phyloP scores from a whole-genome alignment of 2,888 invertebrate genomes.

The Dryococelus australis region DNA sequence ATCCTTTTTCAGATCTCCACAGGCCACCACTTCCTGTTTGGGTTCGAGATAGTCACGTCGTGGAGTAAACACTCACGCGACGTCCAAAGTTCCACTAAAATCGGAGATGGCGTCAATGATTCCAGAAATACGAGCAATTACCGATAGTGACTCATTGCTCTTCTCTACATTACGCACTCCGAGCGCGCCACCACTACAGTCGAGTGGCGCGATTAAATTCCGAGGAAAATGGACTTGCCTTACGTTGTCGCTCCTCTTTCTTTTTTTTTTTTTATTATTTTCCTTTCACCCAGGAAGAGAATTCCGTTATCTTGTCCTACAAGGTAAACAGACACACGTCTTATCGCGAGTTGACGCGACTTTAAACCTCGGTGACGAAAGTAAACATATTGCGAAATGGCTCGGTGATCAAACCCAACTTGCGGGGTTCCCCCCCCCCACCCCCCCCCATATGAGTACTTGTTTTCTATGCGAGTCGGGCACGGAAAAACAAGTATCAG shows the following conservation, averaged over 20 bases:
- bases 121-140: not conserved
- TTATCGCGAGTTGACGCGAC: not conserved
- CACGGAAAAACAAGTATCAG: too few relatives aligned
- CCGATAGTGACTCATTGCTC: too few relatives aligned
- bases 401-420: not conserved
- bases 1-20: not conserved
- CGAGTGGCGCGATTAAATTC: too few relatives aligned
- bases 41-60: not conserved
- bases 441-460: too few relatives aligned
- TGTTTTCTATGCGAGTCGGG: too few relatives aligned
- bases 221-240: too few relatives aligned
- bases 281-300: too few relatives aligned
- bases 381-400: not conserved
- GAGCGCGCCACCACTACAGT: too few relatives aligned
- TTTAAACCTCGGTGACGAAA: not conserved
- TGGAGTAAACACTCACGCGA: not conserved
- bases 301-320: too few relatives aligned
- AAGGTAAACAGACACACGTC: not conserved
- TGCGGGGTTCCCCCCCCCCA: not conserved
- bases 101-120: not conserved
- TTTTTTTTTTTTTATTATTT: too few relatives aligned
- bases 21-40: not conserved
- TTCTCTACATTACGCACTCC: too few relatives aligned
- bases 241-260: too few relatives aligned
- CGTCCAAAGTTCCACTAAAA: not conserved